Conservation (phyloP, 1,140 invertebrate genomes). For the Neotoxoptera formosana region DNA sequence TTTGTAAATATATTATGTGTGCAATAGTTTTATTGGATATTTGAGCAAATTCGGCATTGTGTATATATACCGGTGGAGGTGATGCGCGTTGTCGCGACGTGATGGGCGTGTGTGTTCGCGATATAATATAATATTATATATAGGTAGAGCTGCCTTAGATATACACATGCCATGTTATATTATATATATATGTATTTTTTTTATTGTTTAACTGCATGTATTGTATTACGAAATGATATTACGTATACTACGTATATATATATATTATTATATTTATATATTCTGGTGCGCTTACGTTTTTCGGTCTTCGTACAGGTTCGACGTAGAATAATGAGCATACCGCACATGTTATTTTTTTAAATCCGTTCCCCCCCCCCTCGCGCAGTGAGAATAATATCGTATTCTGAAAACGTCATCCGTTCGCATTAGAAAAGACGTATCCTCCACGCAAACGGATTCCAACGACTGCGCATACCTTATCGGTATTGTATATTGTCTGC, state of each 20-base stretch:
- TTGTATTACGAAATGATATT: neutral
- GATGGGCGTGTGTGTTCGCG: no score
- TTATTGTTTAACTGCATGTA: neutral
- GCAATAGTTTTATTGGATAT: neutral
- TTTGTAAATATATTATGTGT: neutral
- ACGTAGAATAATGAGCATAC: neutral
- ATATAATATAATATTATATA: no score
- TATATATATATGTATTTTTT: neutral
- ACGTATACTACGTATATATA: neutral
- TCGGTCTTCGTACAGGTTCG: neutral
- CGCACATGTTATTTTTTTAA: constrained; percentile 9
- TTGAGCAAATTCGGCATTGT: neutral
- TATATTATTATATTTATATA: neutral
- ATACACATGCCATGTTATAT: neutral
- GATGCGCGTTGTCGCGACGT: no score
- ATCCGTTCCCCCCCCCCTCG: neutral
- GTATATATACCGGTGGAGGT: no score
- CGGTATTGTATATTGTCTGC: neutral
- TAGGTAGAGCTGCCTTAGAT: no score
- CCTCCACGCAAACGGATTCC: neutral
- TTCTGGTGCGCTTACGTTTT: neutral
- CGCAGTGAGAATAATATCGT: neutral
- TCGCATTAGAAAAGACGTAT: neutral
- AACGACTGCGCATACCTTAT: neutral
- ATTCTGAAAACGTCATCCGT: neutral